Conservation (phyloP, 2,888 invertebrate species). For the Lepidochitona cinerea region DNA sequence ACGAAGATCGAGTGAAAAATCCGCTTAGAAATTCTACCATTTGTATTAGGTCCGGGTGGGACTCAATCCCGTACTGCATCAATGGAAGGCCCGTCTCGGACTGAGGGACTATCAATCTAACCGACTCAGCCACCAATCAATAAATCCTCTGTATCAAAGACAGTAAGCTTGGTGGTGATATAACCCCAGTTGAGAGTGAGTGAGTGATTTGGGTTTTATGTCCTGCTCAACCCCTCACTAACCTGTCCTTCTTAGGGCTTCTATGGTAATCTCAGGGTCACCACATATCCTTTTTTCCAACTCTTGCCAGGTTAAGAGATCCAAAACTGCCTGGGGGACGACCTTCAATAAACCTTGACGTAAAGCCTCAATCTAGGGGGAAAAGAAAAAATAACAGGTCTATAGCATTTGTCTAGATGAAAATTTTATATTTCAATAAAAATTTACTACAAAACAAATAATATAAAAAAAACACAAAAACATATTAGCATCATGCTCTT, state of each 20-base stretch:
- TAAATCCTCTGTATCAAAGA: too few species aligned
- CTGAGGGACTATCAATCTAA: too few species aligned
- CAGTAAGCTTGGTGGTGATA: too few species aligned
- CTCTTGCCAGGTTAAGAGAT: conserved; percentile 69
- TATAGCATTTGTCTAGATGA: background rate
- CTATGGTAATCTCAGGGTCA: conserved; percentile 66
- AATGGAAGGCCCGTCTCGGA: too few species aligned
- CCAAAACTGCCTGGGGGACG: conserved; percentile 66
- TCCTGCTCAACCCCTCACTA: conserved; percentile 27
- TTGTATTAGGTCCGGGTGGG: too few species aligned
- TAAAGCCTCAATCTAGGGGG: conserved; percentile 57
- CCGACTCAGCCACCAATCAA: too few species aligned
- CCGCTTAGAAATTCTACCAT: too few species aligned
- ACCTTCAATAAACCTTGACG: conserved; percentile 64
- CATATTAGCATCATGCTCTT: background rate
- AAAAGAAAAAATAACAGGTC: conserved; percentile 7
- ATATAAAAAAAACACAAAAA: background rate
- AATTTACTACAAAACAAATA: background rate
- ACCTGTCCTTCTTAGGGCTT: conserved; percentile 63
- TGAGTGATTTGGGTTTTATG: too few species aligned
- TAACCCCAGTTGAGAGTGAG: too few species aligned
- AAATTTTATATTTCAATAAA: too few species aligned
- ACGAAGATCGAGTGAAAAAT: too few species aligned
- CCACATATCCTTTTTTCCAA: conserved; percentile 68
- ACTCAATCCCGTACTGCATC: too few species aligned